Evolutionary conservation across 2,888 invertebrate species (phyloP).

Genomic region (Caenorhabditis sinica): DNA sequence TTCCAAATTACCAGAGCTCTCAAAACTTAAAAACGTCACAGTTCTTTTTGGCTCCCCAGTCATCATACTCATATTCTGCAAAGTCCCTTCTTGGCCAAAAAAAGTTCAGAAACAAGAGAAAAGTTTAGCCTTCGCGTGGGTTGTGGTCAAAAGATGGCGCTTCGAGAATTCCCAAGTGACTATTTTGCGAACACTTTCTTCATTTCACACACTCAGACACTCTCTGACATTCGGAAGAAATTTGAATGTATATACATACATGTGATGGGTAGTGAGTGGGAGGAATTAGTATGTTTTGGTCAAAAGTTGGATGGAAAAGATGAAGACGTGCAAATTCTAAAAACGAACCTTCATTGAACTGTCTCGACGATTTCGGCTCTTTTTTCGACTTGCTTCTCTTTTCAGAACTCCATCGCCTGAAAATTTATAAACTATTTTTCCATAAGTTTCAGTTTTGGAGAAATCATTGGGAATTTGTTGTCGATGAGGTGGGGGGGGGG

Average conservation of each 20-base stretch:
- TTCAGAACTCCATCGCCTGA: conserved; percentile 69
- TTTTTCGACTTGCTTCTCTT: conserved; percentile 65
- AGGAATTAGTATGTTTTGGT: neutral
- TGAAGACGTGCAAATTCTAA: neutral
- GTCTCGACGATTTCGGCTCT: conserved; percentile 65
- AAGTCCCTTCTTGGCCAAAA: conserved; percentile 3
- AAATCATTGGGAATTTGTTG: neutral
- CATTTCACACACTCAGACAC: conserved; percentile 27
- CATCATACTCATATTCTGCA: conserved; percentile 14
- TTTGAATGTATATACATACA: conserved; percentile 15
- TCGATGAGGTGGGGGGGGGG: too few species aligned
- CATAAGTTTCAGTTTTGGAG: neutral
- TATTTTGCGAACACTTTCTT: conserved; percentile 43
- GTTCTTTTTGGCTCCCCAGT: neutral
- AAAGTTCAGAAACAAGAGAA: conserved; percentile 12
- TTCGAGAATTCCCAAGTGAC: conserved; percentile 31
- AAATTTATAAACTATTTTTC: conserved; percentile 6
- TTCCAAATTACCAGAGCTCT: neutral
- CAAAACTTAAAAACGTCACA: neutral
- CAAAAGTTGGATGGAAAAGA: neutral
- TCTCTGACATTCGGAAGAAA: conserved; percentile 9
- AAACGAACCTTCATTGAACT: conserved; percentile 58
- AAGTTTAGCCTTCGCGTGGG: conserved; percentile 32
- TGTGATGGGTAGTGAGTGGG: conserved; percentile 7
- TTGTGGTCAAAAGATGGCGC: conserved; percentile 27